These are phyloP conservation scores for Chaetogeoica ovagalla DNA, from an alignment of 2,888 invertebrate species.

Conservation along the genomic window DNA sequence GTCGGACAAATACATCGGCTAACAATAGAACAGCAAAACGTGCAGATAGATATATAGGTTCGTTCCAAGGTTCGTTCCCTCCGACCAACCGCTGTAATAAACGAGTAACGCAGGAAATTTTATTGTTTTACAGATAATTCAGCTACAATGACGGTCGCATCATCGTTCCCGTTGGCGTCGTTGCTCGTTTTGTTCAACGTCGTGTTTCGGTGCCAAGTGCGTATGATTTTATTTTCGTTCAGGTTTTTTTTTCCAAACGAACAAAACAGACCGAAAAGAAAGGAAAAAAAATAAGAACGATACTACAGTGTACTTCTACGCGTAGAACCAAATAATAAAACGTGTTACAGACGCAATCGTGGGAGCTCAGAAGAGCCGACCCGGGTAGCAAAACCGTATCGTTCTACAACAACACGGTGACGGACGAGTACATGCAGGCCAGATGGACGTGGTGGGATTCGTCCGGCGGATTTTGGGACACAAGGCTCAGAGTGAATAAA, in stretches of 20 bases:
- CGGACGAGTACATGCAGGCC: conserved; percentile 45
- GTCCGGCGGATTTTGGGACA: conserved; percentile 51
- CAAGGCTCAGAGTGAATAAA: conserved; percentile 49
- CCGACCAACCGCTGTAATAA: background rate
- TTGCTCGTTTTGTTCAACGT: background rate
- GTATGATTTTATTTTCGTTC: background rate
- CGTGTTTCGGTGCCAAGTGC: conserved; percentile 8
- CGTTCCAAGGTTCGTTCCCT: conserved; percentile 24
- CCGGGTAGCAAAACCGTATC: conserved; percentile 37
- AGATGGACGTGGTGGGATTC: conserved; percentile 54
- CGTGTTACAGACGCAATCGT: conserved; percentile 19
- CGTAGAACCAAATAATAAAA: too few relatives aligned
- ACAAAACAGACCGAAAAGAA: too few relatives aligned
- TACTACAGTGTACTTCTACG: too few relatives aligned
- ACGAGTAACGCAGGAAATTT: too few relatives aligned
- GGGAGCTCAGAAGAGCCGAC: conserved; percentile 45
- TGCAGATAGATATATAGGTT: background rate
- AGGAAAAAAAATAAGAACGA: too few relatives aligned
- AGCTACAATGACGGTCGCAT: conserved; percentile 20
- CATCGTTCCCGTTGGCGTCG: background rate
- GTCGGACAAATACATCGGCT: background rate
- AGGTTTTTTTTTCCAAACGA: too few relatives aligned
- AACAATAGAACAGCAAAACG: conserved; percentile 9
- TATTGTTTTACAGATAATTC: conserved; percentile 19
- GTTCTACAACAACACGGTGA: conserved; percentile 53